Evolutionary conservation across 2,113 vertebrate genomes (phyloP).

Genomic region (Etheostoma spectabile): DNA sequence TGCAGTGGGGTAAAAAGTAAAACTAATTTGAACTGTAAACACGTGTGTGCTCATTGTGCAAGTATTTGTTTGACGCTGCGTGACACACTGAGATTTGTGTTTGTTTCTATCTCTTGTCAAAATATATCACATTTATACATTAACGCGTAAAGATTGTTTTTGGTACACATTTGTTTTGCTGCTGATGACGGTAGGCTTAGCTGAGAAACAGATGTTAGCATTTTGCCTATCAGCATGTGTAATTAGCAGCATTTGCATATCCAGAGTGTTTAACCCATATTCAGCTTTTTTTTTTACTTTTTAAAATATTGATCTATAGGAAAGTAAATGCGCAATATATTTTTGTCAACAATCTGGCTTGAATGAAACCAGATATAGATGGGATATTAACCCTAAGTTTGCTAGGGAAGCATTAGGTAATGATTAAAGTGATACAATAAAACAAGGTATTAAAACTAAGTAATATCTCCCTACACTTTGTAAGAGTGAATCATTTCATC

Average conservation of each 20-base stretch:
- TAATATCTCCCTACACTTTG: conserved; percentile 7
- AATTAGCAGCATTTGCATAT: conserved; percentile 87
- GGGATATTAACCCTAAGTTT: conserved; percentile 2
- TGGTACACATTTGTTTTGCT: conserved; percentile 68
- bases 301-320: conserved; percentile 75
- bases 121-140: conserved; percentile 78
- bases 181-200: conserved; percentile 73
- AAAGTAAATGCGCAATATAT: conserved; percentile 42
- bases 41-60: conserved; percentile 64
- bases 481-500: conserved; percentile 32
- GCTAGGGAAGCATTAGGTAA: not conserved
- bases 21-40: conserved; percentile 67
- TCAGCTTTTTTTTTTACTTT: conserved; percentile 66
- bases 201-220: conserved; percentile 84
- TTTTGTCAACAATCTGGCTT: conserved; percentile 14
- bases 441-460: conserved; percentile 18
- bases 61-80: conserved; percentile 74
- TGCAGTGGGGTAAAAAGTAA: conserved; percentile 33
- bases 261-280: conserved; percentile 68
- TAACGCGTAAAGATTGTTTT: conserved; percentile 59
- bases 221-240: conserved; percentile 85
- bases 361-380: conserved; percentile 1
- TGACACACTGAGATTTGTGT: conserved; percentile 68
- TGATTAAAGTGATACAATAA: not conserved
- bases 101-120: conserved; percentile 77